Percentiles rank a stretch among this genome's conserved stretches.
Evolutionary conservation across 1,140 invertebrate species (phyloP).

Genomic region (Archivesica marissinica): DNA sequence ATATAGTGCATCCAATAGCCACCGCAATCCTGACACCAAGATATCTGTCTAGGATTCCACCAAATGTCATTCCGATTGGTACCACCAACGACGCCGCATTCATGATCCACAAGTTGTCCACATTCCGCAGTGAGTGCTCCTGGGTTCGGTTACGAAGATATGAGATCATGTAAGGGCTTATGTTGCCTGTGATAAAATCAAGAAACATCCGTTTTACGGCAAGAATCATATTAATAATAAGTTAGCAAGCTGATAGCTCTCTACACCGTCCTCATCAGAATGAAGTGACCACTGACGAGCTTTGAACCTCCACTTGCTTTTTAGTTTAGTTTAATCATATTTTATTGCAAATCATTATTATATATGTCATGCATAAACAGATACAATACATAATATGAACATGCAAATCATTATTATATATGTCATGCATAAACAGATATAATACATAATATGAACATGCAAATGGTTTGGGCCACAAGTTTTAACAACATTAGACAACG

Average conservation of each 20-base stretch:
- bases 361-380: not conserved
- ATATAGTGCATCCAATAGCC: conserved; percentile 72
- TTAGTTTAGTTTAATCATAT: not conserved
- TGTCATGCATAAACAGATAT: too few relatives aligned
- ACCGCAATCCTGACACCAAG: conserved; percentile 77
- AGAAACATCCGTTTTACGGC: not conserved
- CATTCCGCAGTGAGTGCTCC: conserved; percentile 71
- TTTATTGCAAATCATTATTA: not conserved
- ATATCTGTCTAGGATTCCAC: conserved; percentile 77
- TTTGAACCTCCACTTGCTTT: not conserved
- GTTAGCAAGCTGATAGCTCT: not conserved
- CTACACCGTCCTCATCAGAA: not conserved
- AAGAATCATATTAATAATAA: too few relatives aligned
- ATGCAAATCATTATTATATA: too few relatives aligned
- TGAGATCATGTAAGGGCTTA: conserved; percentile 84
- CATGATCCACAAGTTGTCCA: conserved; percentile 77
- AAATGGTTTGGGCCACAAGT: too few relatives aligned
- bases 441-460: too few relatives aligned
- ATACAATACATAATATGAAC: too few relatives aligned
- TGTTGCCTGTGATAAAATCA: conserved; percentile 77
- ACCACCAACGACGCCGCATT: conserved; percentile 73
- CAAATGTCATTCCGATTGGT: conserved; percentile 80
- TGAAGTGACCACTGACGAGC: not conserved
- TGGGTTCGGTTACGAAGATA: conserved; percentile 78
- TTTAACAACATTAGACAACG: too few relatives aligned